Evolutionary conservation across 2,888 invertebrate species (phyloP), one percentile per base, ranked within the genome.

Genomic region (Molorchus minor): DNA sequence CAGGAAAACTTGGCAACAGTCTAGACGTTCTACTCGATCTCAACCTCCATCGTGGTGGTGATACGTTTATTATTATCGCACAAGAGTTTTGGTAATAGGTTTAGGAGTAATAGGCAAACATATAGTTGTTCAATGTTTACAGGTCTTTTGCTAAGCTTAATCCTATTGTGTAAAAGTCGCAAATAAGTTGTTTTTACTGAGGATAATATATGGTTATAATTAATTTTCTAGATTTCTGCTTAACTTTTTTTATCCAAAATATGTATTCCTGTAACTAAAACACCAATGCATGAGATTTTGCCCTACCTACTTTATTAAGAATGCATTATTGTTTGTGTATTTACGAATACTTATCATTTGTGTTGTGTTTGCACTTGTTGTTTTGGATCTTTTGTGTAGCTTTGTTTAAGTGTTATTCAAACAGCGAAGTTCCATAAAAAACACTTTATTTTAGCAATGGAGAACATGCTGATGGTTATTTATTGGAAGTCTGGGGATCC

Each of bases 361-460:
- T 43, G 43, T n/a, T 44, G 44, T 44, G 29, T 29, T 44, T 13
- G 13, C 12, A 13, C n/a, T n/a, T n/a, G 16, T 15, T 12, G 21
- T 29, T 17, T 33, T 47, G 36, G 47, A 47, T 47, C 20, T 47
- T 47, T 35, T 36, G 35, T 20, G 36, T 47, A 47, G 36, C 21
- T 47, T 35, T 35, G 15, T 35, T 35, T 17, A 12, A 35, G 35
- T 35, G 33, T 7, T 17, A 16, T 33, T 13, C 19, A 29, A 19
- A n/a, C n/a, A n/a, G 20, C 13, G 35, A 46, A 36, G 21, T 47
- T 21, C 35, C 35, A 47, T n/a, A 19, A 10, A 47, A 36, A 19
- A 35, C 13, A 8, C 36, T 47, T 47, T 47, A 35, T 47, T 47
- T 47, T 36, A 47, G 47, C 35, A 16, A 47, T 47, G 47, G 47